A percentile compares a stretch with the other conserved stretches of the same genome.
Conservation (phyloP, 2,113 vertebrate genomes). For the Nipponia nippon region DNA sequence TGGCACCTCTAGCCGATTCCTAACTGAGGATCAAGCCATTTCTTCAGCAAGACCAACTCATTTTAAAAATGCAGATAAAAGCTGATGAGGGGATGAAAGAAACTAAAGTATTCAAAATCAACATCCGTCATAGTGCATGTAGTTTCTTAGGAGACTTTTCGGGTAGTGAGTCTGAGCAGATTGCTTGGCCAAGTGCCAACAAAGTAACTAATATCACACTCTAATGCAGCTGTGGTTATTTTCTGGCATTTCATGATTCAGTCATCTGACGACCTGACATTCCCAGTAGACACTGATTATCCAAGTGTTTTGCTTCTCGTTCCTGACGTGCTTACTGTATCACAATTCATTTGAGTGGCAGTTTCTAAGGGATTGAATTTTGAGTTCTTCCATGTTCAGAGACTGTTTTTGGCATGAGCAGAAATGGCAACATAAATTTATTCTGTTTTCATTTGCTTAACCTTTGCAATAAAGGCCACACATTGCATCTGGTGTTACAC, state of each 20-base stretch:
- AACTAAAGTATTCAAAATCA: neutral
- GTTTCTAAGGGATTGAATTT: neutral
- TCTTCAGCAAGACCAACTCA: neutral
- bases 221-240: neutral
- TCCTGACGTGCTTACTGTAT: neutral
- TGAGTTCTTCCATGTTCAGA: neutral
- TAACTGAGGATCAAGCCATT: neutral
- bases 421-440: conserved; percentile 45
- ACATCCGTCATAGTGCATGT: neutral
- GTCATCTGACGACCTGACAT: neutral
- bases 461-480: conserved; percentile 14
- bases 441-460: too few relatives aligned
- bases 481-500: neutral
- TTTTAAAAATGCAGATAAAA: neutral
- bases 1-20: neutral
- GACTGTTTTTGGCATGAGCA: neutral
- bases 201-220: neutral
- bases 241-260: neutral
- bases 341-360: neutral
- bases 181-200: neutral
- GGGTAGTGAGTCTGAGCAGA: neutral
- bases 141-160: neutral
- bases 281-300: neutral
- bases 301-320: neutral
- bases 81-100: neutral